A percentile compares a stretch with the other conserved stretches of the same genome.
phyloP scores from a whole-genome alignment of 92 coral and sea anemone species.

The Paramuricea clavata region DNA sequence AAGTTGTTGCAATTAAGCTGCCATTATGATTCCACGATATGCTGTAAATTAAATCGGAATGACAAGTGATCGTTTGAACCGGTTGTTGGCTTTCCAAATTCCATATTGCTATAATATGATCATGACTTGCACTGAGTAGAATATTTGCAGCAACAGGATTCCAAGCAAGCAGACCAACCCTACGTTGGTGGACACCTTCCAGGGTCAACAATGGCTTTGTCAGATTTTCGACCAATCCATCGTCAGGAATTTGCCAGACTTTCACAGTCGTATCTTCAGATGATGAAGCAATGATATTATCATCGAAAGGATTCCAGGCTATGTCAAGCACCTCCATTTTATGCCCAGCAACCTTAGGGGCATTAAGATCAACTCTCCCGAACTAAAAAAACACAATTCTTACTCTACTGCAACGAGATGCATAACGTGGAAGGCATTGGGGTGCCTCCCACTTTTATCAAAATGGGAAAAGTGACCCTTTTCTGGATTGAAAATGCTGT shows the following conservation, averaged over 20 bases:
- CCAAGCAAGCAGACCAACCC: slow-evolving; percentile 84
- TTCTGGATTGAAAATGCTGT: no score
- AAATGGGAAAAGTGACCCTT: no score
- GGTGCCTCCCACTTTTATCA: no score
- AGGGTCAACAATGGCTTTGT: slow-evolving; percentile 66
- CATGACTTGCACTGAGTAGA: slow-evolving; percentile 87
- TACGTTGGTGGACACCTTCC: slow-evolving; percentile 73
- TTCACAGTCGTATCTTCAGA: slow-evolving; percentile 92
- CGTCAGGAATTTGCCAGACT: slow-evolving; percentile 94
- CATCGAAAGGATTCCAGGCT: slow-evolving; percentile 96
- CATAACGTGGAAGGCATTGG: no score
- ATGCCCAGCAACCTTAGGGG: slow-evolving; percentile 91
- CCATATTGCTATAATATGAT: slow-evolving; percentile 84
- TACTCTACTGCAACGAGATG: no score
- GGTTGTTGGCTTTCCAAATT: slow-evolving; percentile 77
- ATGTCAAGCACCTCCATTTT: slow-evolving; percentile 85
- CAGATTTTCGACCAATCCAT: slow-evolving; percentile 76
- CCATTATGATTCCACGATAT: slow-evolving; percentile 89
- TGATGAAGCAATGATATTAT: slow-evolving; percentile 91
- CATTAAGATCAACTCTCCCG: slow-evolving; percentile 87
- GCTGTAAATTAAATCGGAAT: slow-evolving; percentile 75
- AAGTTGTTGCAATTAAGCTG: slow-evolving; percentile 86
- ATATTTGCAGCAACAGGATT: slow-evolving; percentile 89
- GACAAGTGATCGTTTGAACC: slow-evolving; percentile 75
- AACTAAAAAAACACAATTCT: no score